Base-by-base conservation (phyloP, 2,888 invertebrate species). In the Gortyna flavago region DNA sequence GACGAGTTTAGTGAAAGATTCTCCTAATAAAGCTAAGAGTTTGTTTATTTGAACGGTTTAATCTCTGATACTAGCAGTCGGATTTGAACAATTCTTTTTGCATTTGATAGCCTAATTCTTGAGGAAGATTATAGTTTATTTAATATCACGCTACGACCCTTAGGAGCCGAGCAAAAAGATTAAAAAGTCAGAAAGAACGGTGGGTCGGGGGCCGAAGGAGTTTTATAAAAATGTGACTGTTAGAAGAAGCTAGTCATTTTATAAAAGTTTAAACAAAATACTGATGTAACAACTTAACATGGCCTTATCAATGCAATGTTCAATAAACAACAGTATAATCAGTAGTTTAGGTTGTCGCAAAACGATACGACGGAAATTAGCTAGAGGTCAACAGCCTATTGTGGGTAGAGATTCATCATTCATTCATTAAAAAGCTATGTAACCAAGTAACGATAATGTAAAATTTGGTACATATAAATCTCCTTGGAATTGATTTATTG, bases 331-430 rank as follows among this genome's bases (percentile, higher is more conserved):
- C 71, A 75, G 66, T 78, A 77, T 70, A 78, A 74, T 80, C 72
- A 82, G 73, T 77, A 70, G 72, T 77, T 80, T 72, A 69, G 51
- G 51, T 64, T 61, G 59, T 64, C 68, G n/a, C 72, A 57, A 72
- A 77, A 86, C 32, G 38, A 66, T 64, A 62, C 72, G 54, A 67
- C 84, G 77, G 88, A 83, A 80, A 87, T 72, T 68, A 84, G 69
- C 70, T 74, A 64, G 44, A 76, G 87, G 87, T 79, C 74, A 76
- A 76, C 61, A 69, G 79, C 74, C 76, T 69, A 54, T n/a, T 35
- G 62, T 32, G 38, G n/a, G 62, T 70, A 59, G 16, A n/a, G n/a
- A 64, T 74, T 72, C 38, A 78, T 69, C 41, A 35, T 72, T 74
- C 74, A 32, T 75, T 80, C 70, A 86, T 80, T 71, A 75, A 73